Evolutionary conservation across 2,888 invertebrate genomes (phyloP).

Genomic region (Pandemis heparana): DNA sequence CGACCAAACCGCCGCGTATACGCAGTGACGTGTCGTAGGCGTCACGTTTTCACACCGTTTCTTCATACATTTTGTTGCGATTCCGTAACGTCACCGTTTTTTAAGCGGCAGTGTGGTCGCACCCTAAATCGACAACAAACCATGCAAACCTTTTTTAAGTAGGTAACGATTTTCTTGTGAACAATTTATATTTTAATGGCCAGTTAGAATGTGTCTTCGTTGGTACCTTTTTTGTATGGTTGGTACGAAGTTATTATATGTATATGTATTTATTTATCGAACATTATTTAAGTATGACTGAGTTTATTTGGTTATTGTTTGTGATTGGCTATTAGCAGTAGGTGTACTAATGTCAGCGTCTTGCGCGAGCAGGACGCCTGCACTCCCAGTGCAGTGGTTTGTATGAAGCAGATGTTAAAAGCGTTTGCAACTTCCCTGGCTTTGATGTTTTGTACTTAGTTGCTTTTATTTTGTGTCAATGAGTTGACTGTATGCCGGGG

Average conservation of each 20-base stretch:
- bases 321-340: constrained; percentile 23
- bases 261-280: not conserved
- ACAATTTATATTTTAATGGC: not conserved
- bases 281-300: not conserved
- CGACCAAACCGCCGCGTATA: too few relatives aligned
- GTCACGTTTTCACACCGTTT: too few relatives aligned
- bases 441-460: constrained; percentile 45
- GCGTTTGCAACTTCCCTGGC: constrained; percentile 30
- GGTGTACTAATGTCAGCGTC: not conserved
- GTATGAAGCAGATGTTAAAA: constrained; percentile 7
- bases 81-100: too few relatives aligned
- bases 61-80: too few relatives aligned
- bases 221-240: too few relatives aligned
- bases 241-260: not conserved
- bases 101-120: too few relatives aligned
- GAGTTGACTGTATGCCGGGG: constrained; percentile 8
- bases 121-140: not conserved
- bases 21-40: too few relatives aligned
- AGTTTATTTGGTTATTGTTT: constrained; percentile 5
- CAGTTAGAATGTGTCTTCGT: not conserved
- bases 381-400: not conserved
- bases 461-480: constrained; percentile 24
- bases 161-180: not conserved
- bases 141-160: not conserved
- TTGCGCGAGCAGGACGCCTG: not conserved